Evolutionary conservation across 2,888 invertebrate genomes (phyloP).

Genomic region (Tenthredo amoena): DNA sequence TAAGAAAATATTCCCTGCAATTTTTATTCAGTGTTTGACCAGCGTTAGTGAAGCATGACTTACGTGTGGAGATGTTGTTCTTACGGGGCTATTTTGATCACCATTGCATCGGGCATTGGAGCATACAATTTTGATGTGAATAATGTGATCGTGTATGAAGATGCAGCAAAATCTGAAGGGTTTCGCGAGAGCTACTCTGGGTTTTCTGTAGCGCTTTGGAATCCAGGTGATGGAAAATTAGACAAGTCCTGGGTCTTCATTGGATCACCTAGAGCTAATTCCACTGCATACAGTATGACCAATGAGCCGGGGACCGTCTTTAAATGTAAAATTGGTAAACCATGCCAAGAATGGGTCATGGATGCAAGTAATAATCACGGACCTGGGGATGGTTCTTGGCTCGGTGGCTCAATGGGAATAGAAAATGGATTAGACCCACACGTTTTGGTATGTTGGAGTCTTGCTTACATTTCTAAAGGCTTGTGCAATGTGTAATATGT

Average conservation of each 20-base stretch:
- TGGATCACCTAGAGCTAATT: conserved; percentile 71
- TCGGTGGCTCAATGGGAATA: conserved; percentile 76
- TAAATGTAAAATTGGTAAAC: conserved; percentile 66
- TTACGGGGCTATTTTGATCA: neutral
- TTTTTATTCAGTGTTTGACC: neutral
- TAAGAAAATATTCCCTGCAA: neutral
- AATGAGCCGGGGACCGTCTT: conserved; percentile 70
- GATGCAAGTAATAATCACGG: neutral
- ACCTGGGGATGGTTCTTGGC: conserved; percentile 66
- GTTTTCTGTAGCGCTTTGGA: conserved; percentile 67
- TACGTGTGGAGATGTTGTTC: neutral
- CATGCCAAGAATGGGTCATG: conserved; percentile 63
- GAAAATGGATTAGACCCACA: conserved; percentile 65
- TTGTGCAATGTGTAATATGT: neutral
- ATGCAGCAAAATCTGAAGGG: conserved; percentile 59
- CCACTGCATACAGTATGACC: conserved; percentile 52
- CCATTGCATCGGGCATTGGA: neutral
- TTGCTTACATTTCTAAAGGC: neutral
- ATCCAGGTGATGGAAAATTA: conserved; percentile 52
- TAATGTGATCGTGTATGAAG: conserved; percentile 66
- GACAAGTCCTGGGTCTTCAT: conserved; percentile 66
- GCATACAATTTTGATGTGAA: conserved; percentile 66
- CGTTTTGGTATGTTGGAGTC: conserved; percentile 69
- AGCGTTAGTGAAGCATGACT: neutral
- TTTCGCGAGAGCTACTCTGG: conserved; percentile 70